Base-by-base conservation (phyloP, 1,140 invertebrate species). In the Drosophila albomicans region DNA sequence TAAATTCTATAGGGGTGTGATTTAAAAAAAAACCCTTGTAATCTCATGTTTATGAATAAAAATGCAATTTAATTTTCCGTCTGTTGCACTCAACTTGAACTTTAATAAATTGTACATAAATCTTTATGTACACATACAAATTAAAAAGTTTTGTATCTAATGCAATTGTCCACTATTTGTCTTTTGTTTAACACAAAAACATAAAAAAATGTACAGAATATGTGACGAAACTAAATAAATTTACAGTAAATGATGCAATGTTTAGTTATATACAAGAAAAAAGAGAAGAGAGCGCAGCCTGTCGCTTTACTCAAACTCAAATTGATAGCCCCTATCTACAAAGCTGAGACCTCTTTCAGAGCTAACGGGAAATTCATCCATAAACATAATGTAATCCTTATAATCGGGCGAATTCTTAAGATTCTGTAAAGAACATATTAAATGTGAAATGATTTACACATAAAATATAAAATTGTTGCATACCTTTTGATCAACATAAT, bases 311-410 rank as follows among this genome's bases (percentile, higher is more conserved):
- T 81, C 72, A 76, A 91, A 91, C 49, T 91, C 80, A 75, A 91
- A 91, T 35, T 91, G 89, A 67, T 86, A 91, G 41, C 90, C 90
- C 35, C 90, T 85, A 78, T 91, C 84, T 1, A 91, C 89, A 58
- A 90, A 91, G 59, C 90, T 91, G 16, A 91, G 73, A 35, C 90
- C 90, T 3, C 82, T 71, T 54, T 91, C 90, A 1, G 85, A 86
- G 56, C 66, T 72, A 10, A 66, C 49, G 1, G 89, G 89, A 72
- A 91, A 91, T 7, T 79, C 80, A 7, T 79, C 67, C n/a, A 71
- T 82, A n/a, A 91, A 84, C 10, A 58, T 45, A 32, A 89, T 88
- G n/a, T 85, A 77, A 6, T 70, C 78, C 51, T 65, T 69, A 51
- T 84, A 87, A 1, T 84, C 85, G 10, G 70, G 15, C 3, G 77